phyloP scores from a whole-genome alignment of 2,113 vertebrate species.

The Vireo altiloquus region DNA sequence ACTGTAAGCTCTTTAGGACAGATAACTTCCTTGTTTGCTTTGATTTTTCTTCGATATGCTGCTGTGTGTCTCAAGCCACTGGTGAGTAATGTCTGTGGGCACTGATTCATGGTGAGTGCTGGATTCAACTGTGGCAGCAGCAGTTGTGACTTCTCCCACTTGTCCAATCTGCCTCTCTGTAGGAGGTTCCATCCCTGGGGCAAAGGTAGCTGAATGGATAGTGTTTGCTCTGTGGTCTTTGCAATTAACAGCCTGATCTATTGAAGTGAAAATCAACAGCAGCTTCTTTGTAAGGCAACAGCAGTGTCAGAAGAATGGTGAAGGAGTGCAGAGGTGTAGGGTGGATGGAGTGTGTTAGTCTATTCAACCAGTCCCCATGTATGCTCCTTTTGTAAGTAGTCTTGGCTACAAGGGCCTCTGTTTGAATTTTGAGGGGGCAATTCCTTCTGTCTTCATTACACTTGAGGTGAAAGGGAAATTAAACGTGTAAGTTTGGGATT shows the following conservation, averaged over 20 bases:
- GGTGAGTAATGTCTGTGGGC: conserved; percentile 15
- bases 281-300: background rate
- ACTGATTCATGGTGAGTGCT: background rate
- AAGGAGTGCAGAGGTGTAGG: background rate
- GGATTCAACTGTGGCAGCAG: background rate
- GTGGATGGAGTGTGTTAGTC: background rate
- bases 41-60: conserved; percentile 6
- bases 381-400: background rate
- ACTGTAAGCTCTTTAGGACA: background rate
- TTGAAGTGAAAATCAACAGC: conserved; percentile 6
- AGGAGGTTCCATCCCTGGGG: background rate
- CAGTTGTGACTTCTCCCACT: background rate
- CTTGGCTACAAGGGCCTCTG: background rate
- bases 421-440: background rate
- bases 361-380: background rate
- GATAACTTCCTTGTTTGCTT: conserved; percentile 30
- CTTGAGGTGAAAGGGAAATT: background rate
- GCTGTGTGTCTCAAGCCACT: background rate
- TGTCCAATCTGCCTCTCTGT: background rate
- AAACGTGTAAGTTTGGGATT: background rate
- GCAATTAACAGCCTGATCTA: background rate
- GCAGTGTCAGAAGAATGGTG: background rate
- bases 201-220: background rate
- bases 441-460: background rate
- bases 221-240: background rate